These are phyloP conservation scores for Lithophane semibrunnea DNA, from an alignment of 2,888 invertebrate species.

Conservation along the genomic window DNA sequence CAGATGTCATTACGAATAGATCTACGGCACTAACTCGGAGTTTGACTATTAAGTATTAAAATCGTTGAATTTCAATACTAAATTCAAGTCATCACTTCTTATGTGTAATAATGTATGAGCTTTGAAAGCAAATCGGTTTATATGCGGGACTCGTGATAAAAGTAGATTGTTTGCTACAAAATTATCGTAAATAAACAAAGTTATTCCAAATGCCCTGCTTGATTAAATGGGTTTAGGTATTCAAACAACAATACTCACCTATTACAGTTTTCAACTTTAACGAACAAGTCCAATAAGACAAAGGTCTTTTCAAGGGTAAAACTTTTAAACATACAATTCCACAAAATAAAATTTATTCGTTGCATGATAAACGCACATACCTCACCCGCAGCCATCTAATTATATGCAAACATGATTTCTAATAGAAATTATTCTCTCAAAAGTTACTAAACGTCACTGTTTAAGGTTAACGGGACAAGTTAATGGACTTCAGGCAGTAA, in stretches of 20 bases:
- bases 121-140: conserved; percentile 53
- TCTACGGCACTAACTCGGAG: conserved; percentile 67
- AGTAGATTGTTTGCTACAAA: conserved; percentile 34
- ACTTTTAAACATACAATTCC: conserved; percentile 5
- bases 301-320: conserved; percentile 27
- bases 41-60: conserved; percentile 66
- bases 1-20: conserved; percentile 70
- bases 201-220: conserved; percentile 37
- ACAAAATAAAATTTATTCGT: conserved; percentile 9
- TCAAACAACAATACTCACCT: conserved; percentile 24
- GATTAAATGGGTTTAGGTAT: conserved; percentile 33
- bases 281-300: conserved; percentile 21
- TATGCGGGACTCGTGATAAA: conserved; percentile 41
- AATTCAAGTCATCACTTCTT: conserved; percentile 58
- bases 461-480: conserved; percentile 54
- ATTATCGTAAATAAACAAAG: conserved; percentile 44
- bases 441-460: conserved; percentile 33
- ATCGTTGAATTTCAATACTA: conserved; percentile 61
- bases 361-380: conserved; percentile 13
- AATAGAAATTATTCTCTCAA: conserved; percentile 43
- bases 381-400: neutral
- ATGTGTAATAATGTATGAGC: conserved; percentile 54
- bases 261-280: conserved; percentile 30
- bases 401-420: conserved; percentile 49
- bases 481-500: conserved; percentile 40